Percentiles rank a stretch among this genome's conserved stretches.
phyloP scores from a whole-genome alignment of 92 coral and sea anemone genomes.

The Bergia puertoricense region DNA sequence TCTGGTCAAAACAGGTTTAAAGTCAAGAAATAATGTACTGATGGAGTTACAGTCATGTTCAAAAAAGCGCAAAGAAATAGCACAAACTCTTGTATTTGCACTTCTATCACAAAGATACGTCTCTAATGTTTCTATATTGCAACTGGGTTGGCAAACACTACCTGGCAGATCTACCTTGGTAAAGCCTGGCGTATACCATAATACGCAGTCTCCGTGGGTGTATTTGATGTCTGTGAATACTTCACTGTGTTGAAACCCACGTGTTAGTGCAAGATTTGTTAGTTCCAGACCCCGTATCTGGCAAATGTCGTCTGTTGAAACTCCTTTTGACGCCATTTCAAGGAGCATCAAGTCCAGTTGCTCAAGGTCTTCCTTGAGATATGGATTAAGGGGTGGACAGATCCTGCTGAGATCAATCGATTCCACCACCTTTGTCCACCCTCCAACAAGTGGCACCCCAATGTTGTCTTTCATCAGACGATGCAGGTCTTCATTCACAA shows the following conservation, averaged over 20 bases:
- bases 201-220: not conserved
- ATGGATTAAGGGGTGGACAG: not conserved
- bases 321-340: not conserved
- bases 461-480: not conserved
- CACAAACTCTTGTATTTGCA: not conserved
- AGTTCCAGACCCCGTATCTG: not conserved
- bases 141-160: not conserved
- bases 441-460: not conserved
- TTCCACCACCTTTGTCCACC: not conserved
- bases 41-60: slow-evolving; percentile 8
- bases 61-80: not conserved
- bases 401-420: not conserved
- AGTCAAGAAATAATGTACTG: not conserved
- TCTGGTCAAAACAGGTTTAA: not conserved
- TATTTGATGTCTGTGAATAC: not conserved
- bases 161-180: not conserved
- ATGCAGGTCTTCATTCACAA: not conserved
- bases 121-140: not conserved
- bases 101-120: not conserved
- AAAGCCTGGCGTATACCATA: not conserved
- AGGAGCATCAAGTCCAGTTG: not conserved
- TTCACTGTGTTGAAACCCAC: not conserved
- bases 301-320: not conserved
- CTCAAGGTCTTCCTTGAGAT: not conserved
- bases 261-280: not conserved